A percentile compares a stretch with the other conserved stretches of the same genome.
phyloP scores from a whole-genome alignment of 2,888 invertebrate species.

The Lottia scabra region DNA sequence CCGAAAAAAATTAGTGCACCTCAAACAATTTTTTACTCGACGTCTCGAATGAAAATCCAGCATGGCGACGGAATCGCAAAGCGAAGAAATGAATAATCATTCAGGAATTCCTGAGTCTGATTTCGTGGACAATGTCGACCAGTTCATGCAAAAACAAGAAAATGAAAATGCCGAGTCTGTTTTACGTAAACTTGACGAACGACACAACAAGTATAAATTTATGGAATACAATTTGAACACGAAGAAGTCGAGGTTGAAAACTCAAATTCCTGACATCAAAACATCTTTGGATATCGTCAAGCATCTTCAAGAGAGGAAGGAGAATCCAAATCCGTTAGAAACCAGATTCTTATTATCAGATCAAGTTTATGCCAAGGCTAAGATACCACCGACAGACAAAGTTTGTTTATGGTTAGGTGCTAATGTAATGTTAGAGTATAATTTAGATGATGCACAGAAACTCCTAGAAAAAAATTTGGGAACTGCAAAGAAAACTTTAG shows the following conservation, averaged over 20 bases:
- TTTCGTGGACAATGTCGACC: conserved; percentile 87
- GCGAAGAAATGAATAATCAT: conserved; percentile 33
- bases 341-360: conserved; percentile 93
- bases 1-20: too few species aligned
- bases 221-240: conserved; percentile 93
- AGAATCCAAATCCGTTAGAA: conserved; percentile 78
- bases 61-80: conserved; percentile 47
- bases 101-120: conserved; percentile 59
- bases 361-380: conserved; percentile 88
- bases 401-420: conserved; percentile 82
- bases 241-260: conserved; percentile 79
- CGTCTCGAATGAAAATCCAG: background rate
- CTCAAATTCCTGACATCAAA: conserved; percentile 87
- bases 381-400: conserved; percentile 88
- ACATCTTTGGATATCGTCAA: conserved; percentile 92
- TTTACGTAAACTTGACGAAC: conserved; percentile 87
- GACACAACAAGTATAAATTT: conserved; percentile 95
- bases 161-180: conserved; percentile 89
- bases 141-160: conserved; percentile 87
- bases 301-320: conserved; percentile 84
- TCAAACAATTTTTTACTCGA: too few species aligned
- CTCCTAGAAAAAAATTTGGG: conserved; percentile 77
- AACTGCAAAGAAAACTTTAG: conserved; percentile 85
- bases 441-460: conserved; percentile 88
- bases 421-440: conserved; percentile 97